Evolutionary conservation across 2,888 invertebrate species (phyloP).

Genomic region (Microctonus aethiopoides): DNA sequence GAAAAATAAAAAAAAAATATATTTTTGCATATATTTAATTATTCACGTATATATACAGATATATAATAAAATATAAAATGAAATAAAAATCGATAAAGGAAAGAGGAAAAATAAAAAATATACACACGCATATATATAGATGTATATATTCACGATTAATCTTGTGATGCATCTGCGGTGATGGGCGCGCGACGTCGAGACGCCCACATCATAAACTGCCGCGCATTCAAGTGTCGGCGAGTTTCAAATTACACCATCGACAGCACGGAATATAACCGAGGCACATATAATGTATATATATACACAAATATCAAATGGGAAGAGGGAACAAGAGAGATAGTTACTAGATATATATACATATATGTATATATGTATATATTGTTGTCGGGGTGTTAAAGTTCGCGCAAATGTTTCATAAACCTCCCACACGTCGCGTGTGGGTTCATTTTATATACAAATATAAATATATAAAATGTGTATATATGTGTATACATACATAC

Average conservation of each 20-base stretch:
- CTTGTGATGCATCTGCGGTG: constrained; percentile 30
- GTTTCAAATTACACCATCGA: constrained; percentile 33
- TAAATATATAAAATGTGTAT: too few relatives aligned
- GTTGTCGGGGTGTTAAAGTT: constrained; percentile 23
- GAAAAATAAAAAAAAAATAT: not conserved
- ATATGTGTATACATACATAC: not conserved
- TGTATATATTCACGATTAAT: constrained; percentile 48
- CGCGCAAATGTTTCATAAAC: constrained; percentile 3
- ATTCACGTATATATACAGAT: too few relatives aligned
- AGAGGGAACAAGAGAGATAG: constrained; percentile 3
- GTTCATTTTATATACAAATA: constrained; percentile 21
- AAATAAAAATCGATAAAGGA: too few relatives aligned
- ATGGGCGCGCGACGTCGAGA: constrained; percentile 2
- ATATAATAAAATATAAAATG: too few relatives aligned
- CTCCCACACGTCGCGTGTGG: constrained; percentile 25
- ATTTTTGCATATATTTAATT: too few relatives aligned
- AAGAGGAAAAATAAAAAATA: too few relatives aligned
- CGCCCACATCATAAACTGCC: constrained; percentile 9
- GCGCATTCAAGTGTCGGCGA: constrained; percentile 6
- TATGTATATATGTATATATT: too few relatives aligned
- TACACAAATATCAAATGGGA: not conserved
- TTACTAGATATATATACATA: too few relatives aligned
- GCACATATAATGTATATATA: not conserved
- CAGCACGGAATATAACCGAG: not conserved
- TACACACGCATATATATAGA: too few relatives aligned